Evolutionary conservation across 1,140 invertebrate genomes (phyloP), one percentile per base, ranked within the genome.

Genomic region (Lepeophtheirus salmonis): DNA sequence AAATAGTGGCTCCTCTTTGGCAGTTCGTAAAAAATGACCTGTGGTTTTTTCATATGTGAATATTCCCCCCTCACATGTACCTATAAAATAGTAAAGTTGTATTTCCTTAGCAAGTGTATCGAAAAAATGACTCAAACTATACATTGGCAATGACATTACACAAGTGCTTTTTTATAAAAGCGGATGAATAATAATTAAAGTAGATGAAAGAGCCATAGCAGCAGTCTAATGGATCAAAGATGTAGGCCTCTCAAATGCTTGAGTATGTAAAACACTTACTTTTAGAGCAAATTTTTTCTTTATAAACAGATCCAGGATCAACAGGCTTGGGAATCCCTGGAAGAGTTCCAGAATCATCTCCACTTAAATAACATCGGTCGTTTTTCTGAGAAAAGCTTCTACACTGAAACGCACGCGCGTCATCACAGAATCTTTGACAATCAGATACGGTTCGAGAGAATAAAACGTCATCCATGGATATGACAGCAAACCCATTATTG

Each of bases 21-120:
- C 74, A 4, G 69, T 70, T 24, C 74, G 63, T 2, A 76, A 64
- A 20, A 73, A 72, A 64, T 71, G 69, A 3, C 73, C 72, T 1
- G 72, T 75, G 10, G 76, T 71, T 58, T 75, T 76, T 60, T 76
- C 74, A 63, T 73, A 76, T 1, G 74, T 75, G 62, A 75, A 74
- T 6, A 73, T 67, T 6, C 74, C 74, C 16, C 71, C 70, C 52
- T 73, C 73, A 59, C 72, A 73, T 63, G 73, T 68, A 64, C 71
- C 71, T 73, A 30, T 2, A 64, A 64, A 16, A 56, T 12, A 25
- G 10, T 41, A 60, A n/a, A n/a, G n/a, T n/a, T n/a, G n/a, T n/a
- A n/a, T n/a, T n/a, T n/a, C n/a, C n/a, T n/a, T n/a, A n/a, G n/a
- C n/a, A n/a, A n/a, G n/a, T n/a, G n/a, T n/a, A n/a, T n/a, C n/a